Evolutionary conservation across 2,113 vertebrate genomes (phyloP), one percentile per base, ranked within the genome.

Genomic region (Condylura cristata): DNA sequence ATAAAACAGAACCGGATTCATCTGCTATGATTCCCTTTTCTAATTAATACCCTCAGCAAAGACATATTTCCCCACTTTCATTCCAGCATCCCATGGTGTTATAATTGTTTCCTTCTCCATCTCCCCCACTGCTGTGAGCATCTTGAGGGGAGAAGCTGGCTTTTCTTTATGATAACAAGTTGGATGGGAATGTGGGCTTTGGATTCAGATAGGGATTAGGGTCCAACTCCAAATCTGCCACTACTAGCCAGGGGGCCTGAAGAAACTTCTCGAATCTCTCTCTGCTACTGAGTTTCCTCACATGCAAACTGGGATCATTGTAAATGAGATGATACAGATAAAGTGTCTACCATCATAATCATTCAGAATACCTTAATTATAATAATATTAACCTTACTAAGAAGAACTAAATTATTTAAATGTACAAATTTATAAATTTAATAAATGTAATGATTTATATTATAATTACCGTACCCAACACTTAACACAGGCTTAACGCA

Each of bases 21-120:
- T 89, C 8, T 88, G 68, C 34, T 83, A 37, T 76, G 58, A 58
- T 86, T 71, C 63, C 18, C 34, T 93, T 81, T 96, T 56, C 68
- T 90, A 78, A 89, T 89, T 93, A 94, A 93, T 82, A 70, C 13
- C 37, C 30, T 94, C 63, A 91, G 41, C 58, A 86, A 56, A 89
- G 48, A 91, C 9, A 0, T 39, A 70, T 84, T 97, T 94, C 72
- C 76, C 61, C 58, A 86, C 63, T 94, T 91, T 81, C 70, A 78
- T 82, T 56, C 70, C 68, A 79, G 70, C 20, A 0, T 80, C 94
- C 72, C 12, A 86, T 30, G 8, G 79, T 68, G 75, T 82, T 82
- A 34, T 72, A 89, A 86, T 85, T 94, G 61, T 83, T 81, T 81
- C 68, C 56, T 88, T 92, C 39, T 93, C 83, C 9, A 37, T 68